Base-by-base conservation (phyloP, 2,113 vertebrate genomes). In the Neodontobutis hainanensis region DNA sequence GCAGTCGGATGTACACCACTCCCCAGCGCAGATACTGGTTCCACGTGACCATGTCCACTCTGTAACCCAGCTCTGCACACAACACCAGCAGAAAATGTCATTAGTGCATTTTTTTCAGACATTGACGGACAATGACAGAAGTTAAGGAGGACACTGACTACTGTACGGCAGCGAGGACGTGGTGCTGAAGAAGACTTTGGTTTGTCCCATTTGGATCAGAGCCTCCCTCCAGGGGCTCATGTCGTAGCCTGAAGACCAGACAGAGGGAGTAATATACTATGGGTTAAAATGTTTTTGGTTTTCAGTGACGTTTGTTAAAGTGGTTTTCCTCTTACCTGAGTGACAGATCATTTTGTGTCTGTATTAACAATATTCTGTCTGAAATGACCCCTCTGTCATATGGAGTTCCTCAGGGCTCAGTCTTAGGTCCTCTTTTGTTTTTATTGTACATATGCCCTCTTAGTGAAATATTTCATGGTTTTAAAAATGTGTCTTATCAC, bases 31-130 rank as follows among this genome's bases (percentile, higher is more conserved):
- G 80, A 46, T 90, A 91, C 85, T 93, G 95, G 86, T 95, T 98
- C 96, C 95, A 97, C 0, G 94, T 94, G 55, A 93, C 85, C 58
- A 98, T 92, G 72, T 98, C 95, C 91, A 98, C 90, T 49, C 94
- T 89, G 89, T 98, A 99, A 85, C 93, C 93, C 70, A 92, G 91
- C 58, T 95, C 97, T 99, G 87, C 32, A 75, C 50, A 63, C 78
- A 32, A 65, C 19, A 40, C 12, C 48, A 49, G 6, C 45, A 48
- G 47, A n/a, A 15, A 8, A 48, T 27, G 19, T 27, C 19, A 27
- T 27, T 27, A 27, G 19, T 27, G 19, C 19, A 27, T 27, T 27
- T 27, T 27, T 27, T 1, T 27, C 19, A 27, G 19, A 27, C 19
- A 27, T 27, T 27, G 19, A 27, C 3, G 19, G 1, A 27, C 19